Evolutionary conservation across 1,140 invertebrate species (phyloP), one percentile per base, ranked within the genome.

Genomic region (Drosophila chauvacae): DNA sequence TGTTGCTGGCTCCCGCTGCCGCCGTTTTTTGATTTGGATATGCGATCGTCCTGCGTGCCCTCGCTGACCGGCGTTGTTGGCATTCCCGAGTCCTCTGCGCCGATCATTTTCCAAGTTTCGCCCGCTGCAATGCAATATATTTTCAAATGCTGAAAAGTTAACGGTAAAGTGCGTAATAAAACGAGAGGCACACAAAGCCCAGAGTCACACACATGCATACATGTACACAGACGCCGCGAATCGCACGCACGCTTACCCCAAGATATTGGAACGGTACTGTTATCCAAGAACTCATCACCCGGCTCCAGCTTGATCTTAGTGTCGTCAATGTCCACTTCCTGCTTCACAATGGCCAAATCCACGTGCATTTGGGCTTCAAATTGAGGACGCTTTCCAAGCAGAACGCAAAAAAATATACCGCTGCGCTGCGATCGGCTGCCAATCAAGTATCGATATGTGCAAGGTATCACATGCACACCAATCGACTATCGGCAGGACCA

Each of bases 81-180:
- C 73, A 85, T 77, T 44, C 85, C 51, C 2, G 76, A 55, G 2
- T 39, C 66, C 26, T 91, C 79, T 7, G 85, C 81, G 13, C 80
- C 56, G 18, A 83, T 39, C 9, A 37, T 80, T 41, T 77, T 63
- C 13, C 75, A 44, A 26, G 60, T 37, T 11, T 44, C 20, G 6
- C 35, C 35, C 18, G 53, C 82, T 85, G 55, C 4, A 70, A 61
- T 20, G n/a, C 10, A 63, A 57, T 16, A 64, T 39, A 26, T 26
- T 18, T 18, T 18, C 1, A 30, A 37, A 14, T 60, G n/a, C 28
- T 16, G n/a, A 37, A 33, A 65, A 57, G 66, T 57, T 82, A 82
- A 82, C 80, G 80, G 80, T 82, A 81, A 35, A 73, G 61, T 82
- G 80, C 80, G 80, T 82, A 82, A 72, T 80, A 68, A 70, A 62